Evolutionary conservation across 2,888 invertebrate genomes (phyloP).

Genomic region (Pseudeuparius sepicola): DNA sequence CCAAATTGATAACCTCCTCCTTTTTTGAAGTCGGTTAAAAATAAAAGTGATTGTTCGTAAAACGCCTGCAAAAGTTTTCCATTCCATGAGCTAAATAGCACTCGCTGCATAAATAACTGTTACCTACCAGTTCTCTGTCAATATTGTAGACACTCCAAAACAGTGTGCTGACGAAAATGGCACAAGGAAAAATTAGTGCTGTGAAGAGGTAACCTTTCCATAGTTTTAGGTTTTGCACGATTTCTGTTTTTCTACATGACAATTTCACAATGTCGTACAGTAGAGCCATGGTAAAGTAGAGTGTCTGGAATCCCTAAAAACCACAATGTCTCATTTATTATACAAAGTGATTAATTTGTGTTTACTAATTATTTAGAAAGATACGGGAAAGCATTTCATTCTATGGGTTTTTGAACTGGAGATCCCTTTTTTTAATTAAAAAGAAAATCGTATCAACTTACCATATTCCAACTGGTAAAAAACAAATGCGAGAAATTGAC

Average conservation of each 20-base stretch:
- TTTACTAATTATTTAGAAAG: too few species aligned
- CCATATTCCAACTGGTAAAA: slow-evolving; percentile 20
- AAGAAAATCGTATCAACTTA: too few species aligned
- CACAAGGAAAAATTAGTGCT: slow-evolving; percentile 20
- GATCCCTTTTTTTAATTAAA: too few species aligned
- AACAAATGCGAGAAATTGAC: slow-evolving; percentile 13
- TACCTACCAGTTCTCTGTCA: slow-evolving; percentile 21
- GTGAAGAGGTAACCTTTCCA: slow-evolving; percentile 22
- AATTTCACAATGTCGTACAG: slow-evolving; percentile 18
- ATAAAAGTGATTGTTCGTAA: too few species aligned
- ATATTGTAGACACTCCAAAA: slow-evolving; percentile 23
- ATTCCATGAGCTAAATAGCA: too few species aligned
- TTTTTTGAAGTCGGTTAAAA: too few species aligned
- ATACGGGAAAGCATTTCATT: too few species aligned
- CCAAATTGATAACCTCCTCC: too few species aligned
- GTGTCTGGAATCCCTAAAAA: slow-evolving; percentile 20
- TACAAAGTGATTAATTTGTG: background rate
- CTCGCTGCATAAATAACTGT: too few species aligned
- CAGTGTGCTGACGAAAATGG: slow-evolving; percentile 20
- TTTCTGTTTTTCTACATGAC: slow-evolving; percentile 6
- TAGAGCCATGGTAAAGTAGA: slow-evolving; percentile 20
- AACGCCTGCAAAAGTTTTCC: too few species aligned
- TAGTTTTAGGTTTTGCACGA: slow-evolving; percentile 13
- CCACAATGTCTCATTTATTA: background rate
- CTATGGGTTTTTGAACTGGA: too few species aligned